Percentiles rank a stretch among this genome's conserved stretches.
Conservation (phyloP, 2,797 vertebrate species). For the Crax fasciolata region DNA sequence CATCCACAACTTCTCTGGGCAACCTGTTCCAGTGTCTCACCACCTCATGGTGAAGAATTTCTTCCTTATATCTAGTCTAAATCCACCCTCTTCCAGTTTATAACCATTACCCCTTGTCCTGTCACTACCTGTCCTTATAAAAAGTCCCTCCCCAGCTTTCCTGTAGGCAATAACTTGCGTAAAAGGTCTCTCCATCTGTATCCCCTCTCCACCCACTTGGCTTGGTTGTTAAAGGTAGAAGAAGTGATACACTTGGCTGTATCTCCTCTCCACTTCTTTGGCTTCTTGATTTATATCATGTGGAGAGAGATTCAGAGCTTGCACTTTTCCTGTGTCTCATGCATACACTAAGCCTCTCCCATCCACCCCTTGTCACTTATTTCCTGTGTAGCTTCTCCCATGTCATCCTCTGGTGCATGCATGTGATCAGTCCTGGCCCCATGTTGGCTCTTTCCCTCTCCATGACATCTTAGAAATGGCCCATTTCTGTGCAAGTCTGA, state of each 20-base stretch:
- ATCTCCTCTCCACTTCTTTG: neutral
- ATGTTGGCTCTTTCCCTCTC: fast-evolving
- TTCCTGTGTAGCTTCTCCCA: neutral
- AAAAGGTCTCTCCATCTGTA: neutral
- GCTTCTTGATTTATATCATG: neutral
- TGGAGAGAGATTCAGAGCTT: neutral
- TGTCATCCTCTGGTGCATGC: fast-evolving
- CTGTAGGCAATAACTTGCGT: fast-evolving
- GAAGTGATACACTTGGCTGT: too few relatives aligned
- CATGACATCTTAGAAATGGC: neutral
- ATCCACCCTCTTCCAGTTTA: too few relatives aligned
- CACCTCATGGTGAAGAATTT: too few relatives aligned
- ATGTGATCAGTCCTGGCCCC: fast-evolving
- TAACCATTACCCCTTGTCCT: too few relatives aligned
- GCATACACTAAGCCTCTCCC: fast-evolving
- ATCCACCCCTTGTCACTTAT: neutral
- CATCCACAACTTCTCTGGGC: too few relatives aligned
- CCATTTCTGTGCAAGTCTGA: neutral
- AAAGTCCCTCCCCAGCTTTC: too few relatives aligned
- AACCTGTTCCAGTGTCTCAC: too few relatives aligned
- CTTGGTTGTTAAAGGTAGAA: too few relatives aligned
- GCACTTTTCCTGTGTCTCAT: neutral
- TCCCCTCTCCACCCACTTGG: neutral
- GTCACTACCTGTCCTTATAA: too few relatives aligned
- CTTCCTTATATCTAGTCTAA: too few relatives aligned